Evolutionary conservation across 2,797 vertebrate species (phyloP).

Genomic region (Spinibarbus caldwelli): DNA sequence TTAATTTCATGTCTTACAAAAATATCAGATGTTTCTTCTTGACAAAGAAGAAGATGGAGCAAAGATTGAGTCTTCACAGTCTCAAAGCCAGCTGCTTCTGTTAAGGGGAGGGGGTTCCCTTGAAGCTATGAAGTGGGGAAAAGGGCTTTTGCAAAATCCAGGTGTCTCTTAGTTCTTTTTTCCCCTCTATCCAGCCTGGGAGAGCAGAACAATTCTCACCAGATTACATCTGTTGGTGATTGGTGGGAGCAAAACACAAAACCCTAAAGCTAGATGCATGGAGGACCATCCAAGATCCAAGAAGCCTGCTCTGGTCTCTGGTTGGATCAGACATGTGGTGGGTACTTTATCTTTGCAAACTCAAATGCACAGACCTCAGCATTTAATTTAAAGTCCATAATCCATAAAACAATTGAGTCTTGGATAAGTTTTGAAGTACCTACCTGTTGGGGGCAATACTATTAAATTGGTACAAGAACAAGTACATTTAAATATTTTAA

Average conservation of each 20-base stretch:
- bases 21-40: slow-evolving; percentile 4
- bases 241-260: slow-evolving; percentile 62
- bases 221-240: slow-evolving; percentile 79
- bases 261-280: slow-evolving; percentile 39
- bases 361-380: too few species aligned
- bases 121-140: slow-evolving; percentile 28
- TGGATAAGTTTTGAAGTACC: too few species aligned
- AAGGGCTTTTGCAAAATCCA: slow-evolving; percentile 60
- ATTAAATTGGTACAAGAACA: too few species aligned
- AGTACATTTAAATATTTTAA: too few species aligned
- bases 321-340: too few species aligned
- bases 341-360: neutral
- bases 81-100: slow-evolving; percentile 43
- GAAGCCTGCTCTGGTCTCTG: neutral
- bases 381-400: neutral
- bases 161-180: slow-evolving; percentile 57
- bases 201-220: slow-evolving; percentile 65
- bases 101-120: slow-evolving; percentile 30
- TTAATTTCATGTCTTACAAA: neutral
- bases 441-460: neutral
- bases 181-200: slow-evolving; percentile 42
- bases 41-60: slow-evolving; percentile 16
- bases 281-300: slow-evolving; percentile 16
- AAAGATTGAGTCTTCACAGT: slow-evolving; percentile 33
- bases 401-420: neutral